These are phyloP conservation scores for Entomobrya proxima DNA, from an alignment of 2,888 invertebrate species.

Conservation along the genomic window DNA sequence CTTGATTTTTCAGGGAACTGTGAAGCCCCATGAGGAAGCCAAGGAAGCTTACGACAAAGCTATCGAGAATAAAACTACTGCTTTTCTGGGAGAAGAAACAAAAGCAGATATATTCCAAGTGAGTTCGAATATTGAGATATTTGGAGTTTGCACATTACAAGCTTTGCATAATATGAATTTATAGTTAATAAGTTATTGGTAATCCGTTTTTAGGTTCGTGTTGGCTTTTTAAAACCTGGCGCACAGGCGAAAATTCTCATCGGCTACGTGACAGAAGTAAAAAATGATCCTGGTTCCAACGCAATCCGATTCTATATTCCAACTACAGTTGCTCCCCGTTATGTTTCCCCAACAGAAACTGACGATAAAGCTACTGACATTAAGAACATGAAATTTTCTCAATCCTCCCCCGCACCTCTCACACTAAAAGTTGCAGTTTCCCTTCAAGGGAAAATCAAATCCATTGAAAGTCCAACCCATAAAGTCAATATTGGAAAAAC, in stretches of 20 bases:
- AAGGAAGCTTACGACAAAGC: slow-evolving; percentile 73
- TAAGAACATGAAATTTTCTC: slow-evolving; percentile 68
- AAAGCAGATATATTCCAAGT: slow-evolving; percentile 74
- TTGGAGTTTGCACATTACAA: no score
- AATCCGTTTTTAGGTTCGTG: slow-evolving; percentile 32
- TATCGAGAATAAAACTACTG: slow-evolving; percentile 66
- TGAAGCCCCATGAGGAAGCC: slow-evolving; percentile 72
- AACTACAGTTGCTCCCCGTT: slow-evolving; percentile 75
- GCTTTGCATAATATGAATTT: no score
- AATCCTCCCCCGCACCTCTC: slow-evolving; percentile 71
- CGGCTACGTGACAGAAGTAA: slow-evolving; percentile 74
- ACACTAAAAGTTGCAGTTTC: slow-evolving; percentile 70
- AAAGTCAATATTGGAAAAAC: slow-evolving; percentile 53
- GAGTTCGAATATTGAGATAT: no score
- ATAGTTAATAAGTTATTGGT: no score
- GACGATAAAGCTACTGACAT: slow-evolving; percentile 70
- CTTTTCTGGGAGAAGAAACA: slow-evolving; percentile 71
- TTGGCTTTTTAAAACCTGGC: slow-evolving; percentile 74
- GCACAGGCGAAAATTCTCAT: slow-evolving; percentile 72
- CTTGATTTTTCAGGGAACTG: slow-evolving; percentile 68
- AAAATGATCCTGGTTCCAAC: slow-evolving; percentile 71
- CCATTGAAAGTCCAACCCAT: slow-evolving; percentile 72
- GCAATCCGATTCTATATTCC: slow-evolving; percentile 74
- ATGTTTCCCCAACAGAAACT: slow-evolving; percentile 68
- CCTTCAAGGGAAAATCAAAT: slow-evolving; percentile 71